A percentile compares a stretch with the other conserved stretches of the same genome.
Evolutionary conservation across 2,888 invertebrate genomes (phyloP).

Genomic region (Glaucopsyche alexis): DNA sequence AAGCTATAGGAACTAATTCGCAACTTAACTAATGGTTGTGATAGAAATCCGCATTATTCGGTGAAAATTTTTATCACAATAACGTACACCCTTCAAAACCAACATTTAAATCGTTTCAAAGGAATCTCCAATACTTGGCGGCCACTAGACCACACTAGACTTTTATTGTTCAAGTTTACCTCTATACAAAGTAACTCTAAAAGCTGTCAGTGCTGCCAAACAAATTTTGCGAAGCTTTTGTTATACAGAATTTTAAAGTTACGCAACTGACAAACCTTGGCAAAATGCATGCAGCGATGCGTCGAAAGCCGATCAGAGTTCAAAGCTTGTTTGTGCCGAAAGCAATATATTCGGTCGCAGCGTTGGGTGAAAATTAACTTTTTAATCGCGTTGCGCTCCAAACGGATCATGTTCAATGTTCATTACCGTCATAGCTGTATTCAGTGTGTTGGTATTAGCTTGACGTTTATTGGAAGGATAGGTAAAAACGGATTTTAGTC

Average conservation of each 20-base stretch:
- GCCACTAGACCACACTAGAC: background rate
- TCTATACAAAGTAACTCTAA: background rate
- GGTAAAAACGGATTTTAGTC: background rate
- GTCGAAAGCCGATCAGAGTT: slow-evolving; percentile 37
- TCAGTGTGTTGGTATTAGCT: slow-evolving; percentile 21
- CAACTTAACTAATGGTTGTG: too few relatives aligned
- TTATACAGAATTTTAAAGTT: slow-evolving; percentile 12
- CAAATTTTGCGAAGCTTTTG: slow-evolving; percentile 21
- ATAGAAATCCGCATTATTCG: too few relatives aligned
- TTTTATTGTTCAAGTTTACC: slow-evolving; percentile 9
- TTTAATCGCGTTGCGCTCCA: slow-evolving; percentile 53
- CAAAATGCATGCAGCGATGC: slow-evolving; percentile 33
- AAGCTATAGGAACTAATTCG: too few relatives aligned
- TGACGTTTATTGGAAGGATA: slow-evolving; percentile 9
- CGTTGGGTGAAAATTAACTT: slow-evolving; percentile 48
- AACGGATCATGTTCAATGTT: slow-evolving; percentile 36
- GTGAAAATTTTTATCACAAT: background rate
- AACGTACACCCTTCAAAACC: background rate
- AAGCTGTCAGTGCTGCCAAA: slow-evolving; percentile 19
- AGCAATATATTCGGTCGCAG: slow-evolving; percentile 37
- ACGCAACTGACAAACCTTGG: slow-evolving; percentile 27
- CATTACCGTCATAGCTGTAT: slow-evolving; percentile 32
- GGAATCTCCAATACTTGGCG: background rate
- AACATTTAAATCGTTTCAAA: background rate
- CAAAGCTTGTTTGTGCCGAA: slow-evolving; percentile 35